Evolutionary conservation across 1,140 invertebrate species (phyloP), one percentile per base, ranked within the genome.

Genomic region (Nasonia giraulti): DNA sequence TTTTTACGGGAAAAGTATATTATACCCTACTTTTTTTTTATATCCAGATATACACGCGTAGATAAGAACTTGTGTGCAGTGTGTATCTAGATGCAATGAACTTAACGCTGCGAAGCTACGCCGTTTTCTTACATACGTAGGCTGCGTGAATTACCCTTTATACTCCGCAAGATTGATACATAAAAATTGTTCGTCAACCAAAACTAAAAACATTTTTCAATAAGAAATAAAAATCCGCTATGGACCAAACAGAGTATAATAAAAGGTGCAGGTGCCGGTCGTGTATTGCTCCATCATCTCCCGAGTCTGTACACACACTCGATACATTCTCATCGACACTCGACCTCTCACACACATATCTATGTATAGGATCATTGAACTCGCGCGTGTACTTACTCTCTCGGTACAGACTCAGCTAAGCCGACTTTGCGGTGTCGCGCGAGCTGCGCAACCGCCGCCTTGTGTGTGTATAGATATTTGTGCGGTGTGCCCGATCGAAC

Each of bases 61-160:
- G 69, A 71, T 71, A 71, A 44, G 27, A 3, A 0, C 69, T 27
- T 71, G 10, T 44, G 40, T 44, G 27, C 27, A 27, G 27, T 27
- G 10, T 44, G 8, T 10, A 68, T 68, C 12, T 80, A 37, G 27
- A 76, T 50, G 75, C 23, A 12, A 50, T 76, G 31, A 27, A 50
- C 23, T 31, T 55, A 31, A 33, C 44, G 23, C 23, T 77, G 14
- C 7, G 47, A 76, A 77, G 75, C 10, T 12, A 33, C 0, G 44
- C 44, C 75, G 44, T 77, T 77, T 55, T 77, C 44, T 77, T 47
- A 77, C 75, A 23, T 77, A 27, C 27, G 27, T 62, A 4, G 40
- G 8, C 40, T 33, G 20, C 20, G 1, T 62, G 7, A 44, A 44
- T 44, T 44, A 44, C 8, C 10, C 1, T 0, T 44, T 10, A 27